Conservation (phyloP, 2,888 invertebrate species). For the Eumacrocentrus americanus region DNA sequence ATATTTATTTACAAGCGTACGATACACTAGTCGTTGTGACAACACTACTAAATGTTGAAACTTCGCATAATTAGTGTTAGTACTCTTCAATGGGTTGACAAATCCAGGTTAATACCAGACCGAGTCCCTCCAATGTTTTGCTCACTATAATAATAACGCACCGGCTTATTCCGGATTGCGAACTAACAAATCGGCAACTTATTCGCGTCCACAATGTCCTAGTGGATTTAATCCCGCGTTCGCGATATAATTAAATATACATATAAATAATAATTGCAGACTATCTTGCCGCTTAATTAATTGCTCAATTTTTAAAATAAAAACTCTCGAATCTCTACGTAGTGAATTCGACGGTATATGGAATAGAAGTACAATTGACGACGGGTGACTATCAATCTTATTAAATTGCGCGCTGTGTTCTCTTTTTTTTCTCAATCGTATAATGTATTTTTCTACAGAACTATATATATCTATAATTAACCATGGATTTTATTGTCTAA, state of each 20-base stretch:
- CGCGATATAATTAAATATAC: not conserved
- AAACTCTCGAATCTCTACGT: not conserved
- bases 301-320: slow-evolving; percentile 20
- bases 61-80: not conserved
- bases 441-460: slow-evolving; percentile 9
- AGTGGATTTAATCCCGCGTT: slow-evolving; percentile 19
- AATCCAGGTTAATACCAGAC: slow-evolving; percentile 38
- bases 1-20: too few relatives aligned
- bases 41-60: slow-evolving; percentile 32
- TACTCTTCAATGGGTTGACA: slow-evolving; percentile 31
- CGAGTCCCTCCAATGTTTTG: slow-evolving; percentile 52
- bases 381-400: not conserved
- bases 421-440: slow-evolving; percentile 1
- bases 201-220: slow-evolving; percentile 29
- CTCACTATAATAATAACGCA: slow-evolving; percentile 42
- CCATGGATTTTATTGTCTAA: not conserved
- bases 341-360: not conserved
- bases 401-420: slow-evolving; percentile 2
- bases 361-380: slow-evolving; percentile 24
- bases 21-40: not conserved
- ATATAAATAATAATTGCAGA: slow-evolving; percentile 5
- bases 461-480: not conserved
- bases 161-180: slow-evolving; percentile 3
- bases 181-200: slow-evolving; percentile 25
- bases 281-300: slow-evolving; percentile 35